phyloP scores from a whole-genome alignment of 2,797 vertebrate genomes.

The Channa striata region DNA sequence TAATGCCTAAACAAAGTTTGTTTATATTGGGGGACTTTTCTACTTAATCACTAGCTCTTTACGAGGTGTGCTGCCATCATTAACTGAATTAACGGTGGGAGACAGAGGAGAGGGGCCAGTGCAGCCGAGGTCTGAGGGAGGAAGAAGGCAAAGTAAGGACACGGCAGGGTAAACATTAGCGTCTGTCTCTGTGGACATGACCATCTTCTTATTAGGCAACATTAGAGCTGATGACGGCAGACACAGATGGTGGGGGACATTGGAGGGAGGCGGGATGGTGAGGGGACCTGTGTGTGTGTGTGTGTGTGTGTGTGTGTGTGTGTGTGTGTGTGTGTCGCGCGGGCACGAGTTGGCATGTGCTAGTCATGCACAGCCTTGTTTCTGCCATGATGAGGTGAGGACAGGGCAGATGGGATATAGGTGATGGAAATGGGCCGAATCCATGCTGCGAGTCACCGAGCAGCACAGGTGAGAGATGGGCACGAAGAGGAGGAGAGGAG shows the following conservation, averaged over 20 bases:
- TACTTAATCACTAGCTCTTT: slow-evolving; percentile 70
- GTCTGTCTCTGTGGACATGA: slow-evolving; percentile 55
- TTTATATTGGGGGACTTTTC: slow-evolving; percentile 56
- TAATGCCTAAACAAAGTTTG: slow-evolving; percentile 71
- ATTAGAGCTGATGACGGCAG: slow-evolving; percentile 68
- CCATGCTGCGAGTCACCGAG: slow-evolving; percentile 22
- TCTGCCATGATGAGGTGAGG: slow-evolving; percentile 41
- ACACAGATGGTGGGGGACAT: slow-evolving; percentile 76
- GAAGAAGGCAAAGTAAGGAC: slow-evolving; percentile 29
- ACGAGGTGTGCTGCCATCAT: slow-evolving; percentile 54
- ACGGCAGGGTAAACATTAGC: slow-evolving; percentile 58
- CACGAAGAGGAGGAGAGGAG: not conserved
- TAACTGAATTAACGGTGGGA: slow-evolving; percentile 61
- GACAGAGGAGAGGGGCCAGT: slow-evolving; percentile 25
- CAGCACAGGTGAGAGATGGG: slow-evolving; percentile 36
- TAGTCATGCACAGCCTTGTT: slow-evolving; percentile 31
- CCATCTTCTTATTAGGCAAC: slow-evolving; percentile 56
- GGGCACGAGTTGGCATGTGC: slow-evolving; percentile 23
- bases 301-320: too few species aligned
- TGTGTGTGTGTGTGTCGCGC: too few species aligned
- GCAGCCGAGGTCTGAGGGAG: slow-evolving; percentile 1
- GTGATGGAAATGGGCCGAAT: slow-evolving; percentile 53
- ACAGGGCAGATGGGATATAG: slow-evolving; percentile 65
- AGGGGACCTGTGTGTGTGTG: not conserved
- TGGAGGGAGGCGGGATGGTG: slow-evolving; percentile 31